phyloP scores from a whole-genome alignment of 1,140 invertebrate genomes.

The Sesamia nonagrioides region DNA sequence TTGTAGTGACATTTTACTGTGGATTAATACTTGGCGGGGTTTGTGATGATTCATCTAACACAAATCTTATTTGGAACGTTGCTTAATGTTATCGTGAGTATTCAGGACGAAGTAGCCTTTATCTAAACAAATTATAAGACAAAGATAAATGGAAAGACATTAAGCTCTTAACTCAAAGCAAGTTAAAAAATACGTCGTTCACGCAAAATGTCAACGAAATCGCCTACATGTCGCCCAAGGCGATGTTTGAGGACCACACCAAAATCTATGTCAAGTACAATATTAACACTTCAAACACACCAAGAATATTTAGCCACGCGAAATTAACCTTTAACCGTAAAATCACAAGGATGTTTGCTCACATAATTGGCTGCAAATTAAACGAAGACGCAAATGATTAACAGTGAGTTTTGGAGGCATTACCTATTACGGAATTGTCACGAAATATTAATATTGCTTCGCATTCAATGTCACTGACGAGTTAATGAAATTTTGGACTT shows the following conservation, averaged over 20 bases:
- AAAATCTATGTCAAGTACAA: conserved; percentile 60
- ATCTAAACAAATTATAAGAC: neutral
- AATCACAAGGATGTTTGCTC: neutral
- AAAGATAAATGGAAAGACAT: conserved; percentile 37
- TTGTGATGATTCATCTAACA: neutral
- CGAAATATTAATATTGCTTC: conserved; percentile 49
- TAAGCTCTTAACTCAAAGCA: conserved; percentile 15
- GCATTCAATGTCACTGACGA: conserved; percentile 27
- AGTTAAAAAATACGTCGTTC: conserved; percentile 38
- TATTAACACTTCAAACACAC: conserved; percentile 12
- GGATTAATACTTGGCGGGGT: no score
- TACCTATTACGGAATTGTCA: conserved; percentile 58
- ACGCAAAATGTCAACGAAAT: conserved; percentile 56
- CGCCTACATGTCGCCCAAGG: conserved; percentile 50
- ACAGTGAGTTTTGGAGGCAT: conserved; percentile 25
- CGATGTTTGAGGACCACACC: conserved; percentile 41
- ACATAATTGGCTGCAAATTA: neutral
- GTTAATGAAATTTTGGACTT: conserved; percentile 15
- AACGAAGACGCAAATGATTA: neutral
- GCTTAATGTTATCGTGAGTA: neutral
- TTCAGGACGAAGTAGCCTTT: neutral
- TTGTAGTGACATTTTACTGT: no score
- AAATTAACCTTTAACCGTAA: conserved; percentile 10
- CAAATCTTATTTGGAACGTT: neutral
- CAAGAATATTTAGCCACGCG: neutral